These are phyloP conservation scores for Geophilus truncorum DNA, from an alignment of 2,888 invertebrate genomes.

Conservation along the genomic window DNA sequence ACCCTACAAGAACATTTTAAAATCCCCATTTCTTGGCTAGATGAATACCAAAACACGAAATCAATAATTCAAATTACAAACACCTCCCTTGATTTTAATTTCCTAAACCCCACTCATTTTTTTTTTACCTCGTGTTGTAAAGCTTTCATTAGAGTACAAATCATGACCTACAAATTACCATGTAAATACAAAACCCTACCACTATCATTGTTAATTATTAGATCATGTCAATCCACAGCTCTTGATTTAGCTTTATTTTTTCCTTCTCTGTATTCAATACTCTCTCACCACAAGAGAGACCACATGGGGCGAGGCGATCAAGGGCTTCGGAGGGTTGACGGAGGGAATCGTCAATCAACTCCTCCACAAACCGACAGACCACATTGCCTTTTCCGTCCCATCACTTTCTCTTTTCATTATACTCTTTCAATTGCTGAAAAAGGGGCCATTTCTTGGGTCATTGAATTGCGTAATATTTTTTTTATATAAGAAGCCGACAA, in stretches of 20 bases:
- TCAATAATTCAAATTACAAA: too few species aligned
- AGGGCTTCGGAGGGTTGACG: not conserved
- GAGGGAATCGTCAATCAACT: conserved; percentile 7
- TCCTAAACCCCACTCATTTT: not conserved
- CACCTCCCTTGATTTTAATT: too few species aligned
- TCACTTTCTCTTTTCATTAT: not conserved
- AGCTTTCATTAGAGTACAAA: not conserved
- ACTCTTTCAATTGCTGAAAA: not conserved
- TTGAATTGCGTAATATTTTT: not conserved
- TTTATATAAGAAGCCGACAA: not conserved
- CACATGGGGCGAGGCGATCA: conserved; percentile 2
- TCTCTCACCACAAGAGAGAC: conserved; percentile 3
- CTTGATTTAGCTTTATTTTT: not conserved
- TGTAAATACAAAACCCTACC: not conserved
- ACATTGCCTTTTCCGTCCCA: not conserved
- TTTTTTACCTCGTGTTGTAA: not conserved
- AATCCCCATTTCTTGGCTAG: too few species aligned
- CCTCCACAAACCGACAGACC: not conserved
- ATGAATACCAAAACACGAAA: too few species aligned
- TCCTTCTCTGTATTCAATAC: not conserved
- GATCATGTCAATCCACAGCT: not conserved
- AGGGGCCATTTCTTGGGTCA: not conserved
- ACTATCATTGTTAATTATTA: not conserved
- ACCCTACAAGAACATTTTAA: too few species aligned
- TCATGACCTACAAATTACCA: not conserved